Base-by-base conservation (phyloP, 2,113 vertebrate genomes). In the Zosterops japonicus region DNA sequence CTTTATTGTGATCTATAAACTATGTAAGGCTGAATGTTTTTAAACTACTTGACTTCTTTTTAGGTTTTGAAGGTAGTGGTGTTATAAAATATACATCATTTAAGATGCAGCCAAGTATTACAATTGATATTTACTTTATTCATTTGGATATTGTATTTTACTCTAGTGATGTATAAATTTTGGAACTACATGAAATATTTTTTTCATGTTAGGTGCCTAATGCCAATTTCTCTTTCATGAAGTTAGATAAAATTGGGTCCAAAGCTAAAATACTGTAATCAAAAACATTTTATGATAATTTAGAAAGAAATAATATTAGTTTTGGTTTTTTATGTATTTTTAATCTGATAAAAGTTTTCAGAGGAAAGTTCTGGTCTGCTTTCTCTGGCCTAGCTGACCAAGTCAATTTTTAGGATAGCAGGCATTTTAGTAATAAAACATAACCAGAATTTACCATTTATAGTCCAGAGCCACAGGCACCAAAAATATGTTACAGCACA, bases 101-200 rank as follows among this genome's bases (percentile, higher is more conserved):
- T 78, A 89, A 75, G 57, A 78, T 75, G 9, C 8, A 77, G 7
- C 0, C 23, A 75, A 61, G 7, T n/a, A n/a, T 47, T 72, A 42
- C 4, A 19, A 19, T 59, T 91, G 65, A 12, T 84, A 50, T 64
- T 88, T 90, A 47, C 22, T 11, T 80, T 61, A 57, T 33, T 33
- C 22, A 3, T 20, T 76, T 90, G 28, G 84, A 93, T 60, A 31
- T 6, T 52, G 14, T 52, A 29, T 19, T 60, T 78, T n/a, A 27
- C 59, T 89, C 72, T 57, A 75, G 11, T 52, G 49, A 44, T 52
- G 11, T 9, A 31, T 70, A 11, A 55, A n/a, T 42, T 14, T 64
- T 68, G 11, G 19, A 75, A 50, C 8, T n/a, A 31, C 0, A 1
- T 3, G 3, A 44, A 72, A 47, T 2, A 12, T 28, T n/a, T 78